phyloP scores from a whole-genome alignment of 2,888 invertebrate species.

The Platerodrilus igneus region DNA sequence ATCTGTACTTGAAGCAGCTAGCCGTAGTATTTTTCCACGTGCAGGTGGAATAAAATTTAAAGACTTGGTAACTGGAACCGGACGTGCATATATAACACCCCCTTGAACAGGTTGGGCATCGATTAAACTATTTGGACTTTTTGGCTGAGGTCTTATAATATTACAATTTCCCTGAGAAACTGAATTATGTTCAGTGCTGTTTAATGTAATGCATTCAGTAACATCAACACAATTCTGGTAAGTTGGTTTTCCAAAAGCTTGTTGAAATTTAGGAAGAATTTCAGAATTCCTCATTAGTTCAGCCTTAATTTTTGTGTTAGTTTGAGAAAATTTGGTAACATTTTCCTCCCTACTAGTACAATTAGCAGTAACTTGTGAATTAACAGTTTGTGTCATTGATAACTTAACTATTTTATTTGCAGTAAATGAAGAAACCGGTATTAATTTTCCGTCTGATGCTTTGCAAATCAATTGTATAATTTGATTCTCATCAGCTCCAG shows the following conservation, averaged over 20 bases:
- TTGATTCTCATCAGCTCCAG: conserved; percentile 38
- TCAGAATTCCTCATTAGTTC: conserved; percentile 44
- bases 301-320: conserved; percentile 32
- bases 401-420: conserved; percentile 53
- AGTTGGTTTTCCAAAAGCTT: conserved; percentile 71
- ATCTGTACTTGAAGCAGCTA: conserved; percentile 45
- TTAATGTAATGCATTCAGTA: conserved; percentile 19
- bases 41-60: conserved; percentile 55
- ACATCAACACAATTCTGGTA: conserved; percentile 47
- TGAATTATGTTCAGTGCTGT: conserved; percentile 25
- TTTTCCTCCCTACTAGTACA: conserved; percentile 56
- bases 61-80: conserved; percentile 62
- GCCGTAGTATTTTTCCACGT: conserved; percentile 46
- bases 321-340: conserved; percentile 54
- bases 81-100: conserved; percentile 68
- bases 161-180: conserved; percentile 20
- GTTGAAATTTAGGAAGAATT: conserved; percentile 69
- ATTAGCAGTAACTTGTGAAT: conserved; percentile 34
- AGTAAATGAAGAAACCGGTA: conserved; percentile 54
- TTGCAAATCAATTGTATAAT: conserved; percentile 61
- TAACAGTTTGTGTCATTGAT: conserved; percentile 39
- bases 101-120: conserved; percentile 62
- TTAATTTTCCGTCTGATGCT: conserved; percentile 57
- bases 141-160: conserved; percentile 19
- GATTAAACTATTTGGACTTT: conserved; percentile 45